Evolutionary conservation across 2,888 invertebrate species (phyloP).

Genomic region (Abrostola triplasia): DNA sequence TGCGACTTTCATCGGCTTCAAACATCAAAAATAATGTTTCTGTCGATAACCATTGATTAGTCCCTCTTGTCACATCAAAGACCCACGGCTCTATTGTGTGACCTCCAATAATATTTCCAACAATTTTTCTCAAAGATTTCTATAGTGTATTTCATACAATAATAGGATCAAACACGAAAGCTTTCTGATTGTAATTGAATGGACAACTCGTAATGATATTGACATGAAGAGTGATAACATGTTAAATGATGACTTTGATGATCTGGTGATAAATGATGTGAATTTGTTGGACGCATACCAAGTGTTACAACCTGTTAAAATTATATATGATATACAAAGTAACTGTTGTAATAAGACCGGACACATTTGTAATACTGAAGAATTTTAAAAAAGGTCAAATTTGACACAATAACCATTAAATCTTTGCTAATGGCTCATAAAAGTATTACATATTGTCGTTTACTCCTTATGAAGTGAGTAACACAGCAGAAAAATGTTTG

Average conservation of each 20-base stretch:
- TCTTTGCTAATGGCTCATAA: conserved; percentile 48
- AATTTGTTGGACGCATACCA: conserved; percentile 50
- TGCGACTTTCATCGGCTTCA: conserved; percentile 37
- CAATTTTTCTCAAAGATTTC: conserved; percentile 70
- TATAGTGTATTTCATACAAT: conserved; percentile 43
- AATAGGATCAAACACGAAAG: conserved; percentile 60
- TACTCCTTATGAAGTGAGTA: conserved; percentile 44
- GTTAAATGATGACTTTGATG: conserved; percentile 56
- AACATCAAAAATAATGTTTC: conserved; percentile 78
- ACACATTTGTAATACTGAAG: conserved; percentile 39
- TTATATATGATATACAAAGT: conserved; percentile 46
- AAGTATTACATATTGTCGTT: conserved; percentile 52
- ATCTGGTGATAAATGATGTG: conserved; percentile 50
- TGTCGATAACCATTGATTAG: conserved; percentile 81
- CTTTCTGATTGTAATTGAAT: conserved; percentile 60
- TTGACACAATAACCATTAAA: conserved; percentile 48
- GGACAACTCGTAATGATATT: conserved; percentile 54
- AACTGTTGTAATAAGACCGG: conserved; percentile 41
- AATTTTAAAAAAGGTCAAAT: conserved; percentile 44
- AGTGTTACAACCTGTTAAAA: conserved; percentile 43
- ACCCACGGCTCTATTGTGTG: conserved; percentile 73
- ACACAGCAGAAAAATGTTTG: conserved; percentile 26
- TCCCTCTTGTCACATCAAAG: conserved; percentile 86
- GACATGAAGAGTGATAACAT: conserved; percentile 53
- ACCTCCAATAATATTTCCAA: conserved; percentile 77